Evolutionary conservation across 2,113 vertebrate species (phyloP), one percentile per base, ranked within the genome.

Genomic region (Acanthochromis polyacanthus): DNA sequence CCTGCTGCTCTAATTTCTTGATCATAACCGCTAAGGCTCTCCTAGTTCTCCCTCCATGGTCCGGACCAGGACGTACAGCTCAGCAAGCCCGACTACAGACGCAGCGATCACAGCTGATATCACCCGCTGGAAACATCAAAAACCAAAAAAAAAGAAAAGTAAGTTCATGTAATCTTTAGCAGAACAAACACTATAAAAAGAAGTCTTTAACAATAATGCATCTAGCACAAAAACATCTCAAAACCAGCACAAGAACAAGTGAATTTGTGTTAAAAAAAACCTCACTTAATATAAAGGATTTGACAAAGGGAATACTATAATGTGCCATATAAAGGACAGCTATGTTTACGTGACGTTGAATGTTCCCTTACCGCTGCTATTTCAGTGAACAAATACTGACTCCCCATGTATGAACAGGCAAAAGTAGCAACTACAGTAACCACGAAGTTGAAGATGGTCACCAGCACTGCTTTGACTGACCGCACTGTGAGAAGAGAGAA

Each of bases 371-470:
- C 98, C 84, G 97, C 89, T 0, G 97, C 73, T 0, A 92, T 96
- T 88, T 99, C 98, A 0, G 94, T 90, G 28, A 99, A 99, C 85
- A 99, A 0, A 66, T 98, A 99, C 89, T 99, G 97, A 89, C 96
- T 99, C 84, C 96, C 97, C 71, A 99, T 94, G 87, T 97, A 99
- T 0, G 97, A 95, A 78, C 98, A 99, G 70, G 95, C 94, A 1
- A 99, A 99, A 1, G 97, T 83, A 30, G 98, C 96, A 10, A 62
- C 94, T 84, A 99, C 93, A 0, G 98, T 99, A 84, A 99, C 94
- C 20, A 99, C 83, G 95, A 97, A 99, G 94, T 99, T 99, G 88
- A 99, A 95, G 14, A 99, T 20, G 9, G 97, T 98, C 87, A 99
- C 84, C 46, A 97, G 92, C 38, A 97, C 71, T 0, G 96, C 96